Percentiles rank a stretch among this genome's conserved stretches.
Conservation (phyloP, 2,888 invertebrate genomes). For the Sturmia bella region DNA sequence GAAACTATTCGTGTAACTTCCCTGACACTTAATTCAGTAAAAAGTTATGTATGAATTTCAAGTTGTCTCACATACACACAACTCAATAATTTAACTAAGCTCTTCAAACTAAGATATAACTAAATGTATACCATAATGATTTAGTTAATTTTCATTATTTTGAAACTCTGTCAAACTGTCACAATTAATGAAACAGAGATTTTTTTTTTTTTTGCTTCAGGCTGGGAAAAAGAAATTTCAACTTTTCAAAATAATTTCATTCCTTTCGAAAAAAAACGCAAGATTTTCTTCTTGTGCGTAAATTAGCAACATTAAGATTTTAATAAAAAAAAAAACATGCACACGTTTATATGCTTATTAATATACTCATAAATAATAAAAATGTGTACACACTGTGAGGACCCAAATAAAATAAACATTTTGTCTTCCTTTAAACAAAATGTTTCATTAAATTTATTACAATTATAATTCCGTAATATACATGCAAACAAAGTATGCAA, state of each 20-base stretch:
- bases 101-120: background rate
- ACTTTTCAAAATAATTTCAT: background rate
- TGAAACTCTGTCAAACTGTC: background rate
- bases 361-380: too few species aligned
- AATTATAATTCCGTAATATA: too few species aligned
- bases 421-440: too few species aligned
- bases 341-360: background rate
- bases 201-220: slow-evolving; percentile 6
- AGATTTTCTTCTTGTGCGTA: slow-evolving; percentile 37
- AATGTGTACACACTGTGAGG: too few species aligned
- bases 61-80: too few species aligned
- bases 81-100: too few species aligned
- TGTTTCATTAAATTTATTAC: too few species aligned
- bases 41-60: too few species aligned
- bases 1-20: too few species aligned
- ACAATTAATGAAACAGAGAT: background rate
- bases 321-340: background rate
- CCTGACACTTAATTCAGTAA: too few species aligned
- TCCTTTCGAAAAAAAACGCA: background rate
- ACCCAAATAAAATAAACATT: too few species aligned
- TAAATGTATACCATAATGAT: background rate
- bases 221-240: slow-evolving; percentile 12
- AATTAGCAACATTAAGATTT: slow-evolving; percentile 49
- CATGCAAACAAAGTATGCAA: too few species aligned
- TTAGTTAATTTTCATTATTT: slow-evolving; percentile 4